phyloP scores from a whole-genome alignment of 2,797 vertebrate species.

The Silurus aristotelis region DNA sequence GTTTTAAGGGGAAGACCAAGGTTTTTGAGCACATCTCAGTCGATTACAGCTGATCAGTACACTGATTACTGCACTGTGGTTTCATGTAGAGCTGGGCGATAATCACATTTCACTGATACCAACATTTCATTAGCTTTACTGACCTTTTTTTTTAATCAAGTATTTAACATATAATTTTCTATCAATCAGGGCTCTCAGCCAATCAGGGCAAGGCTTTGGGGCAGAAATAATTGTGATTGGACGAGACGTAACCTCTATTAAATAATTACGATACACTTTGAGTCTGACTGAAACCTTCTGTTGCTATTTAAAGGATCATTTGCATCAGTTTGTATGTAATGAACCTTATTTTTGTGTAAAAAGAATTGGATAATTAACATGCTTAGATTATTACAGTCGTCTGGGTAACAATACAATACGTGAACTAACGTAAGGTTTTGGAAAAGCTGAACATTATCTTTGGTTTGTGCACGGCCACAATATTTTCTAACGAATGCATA shows the following conservation, averaged over 20 bases:
- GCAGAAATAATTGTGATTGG: background rate
- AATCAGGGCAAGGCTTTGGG: background rate
- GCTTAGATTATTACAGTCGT: background rate
- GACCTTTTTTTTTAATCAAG: background rate
- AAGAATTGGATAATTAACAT: background rate
- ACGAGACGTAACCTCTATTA: background rate
- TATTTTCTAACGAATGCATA: background rate
- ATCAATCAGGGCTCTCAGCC: background rate
- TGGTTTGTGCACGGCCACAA: background rate
- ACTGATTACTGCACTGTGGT: background rate
- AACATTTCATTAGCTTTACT: background rate
- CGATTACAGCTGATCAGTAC: conserved; percentile 82
- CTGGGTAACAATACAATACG: background rate
- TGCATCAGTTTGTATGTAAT: background rate
- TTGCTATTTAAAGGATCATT: background rate
- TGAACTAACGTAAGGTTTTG: background rate
- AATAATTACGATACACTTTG: background rate
- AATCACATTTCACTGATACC: background rate
- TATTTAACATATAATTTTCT: background rate
- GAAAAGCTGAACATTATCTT: no score
- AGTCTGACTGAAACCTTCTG: background rate
- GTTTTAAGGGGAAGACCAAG: conserved; percentile 95
- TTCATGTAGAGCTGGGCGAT: conserved; percentile 13
- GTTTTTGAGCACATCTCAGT: conserved; percentile 93
- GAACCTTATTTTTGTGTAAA: background rate